These are phyloP conservation scores for Chrysomallon squamiferum DNA, from an alignment of 1,140 invertebrate genomes.

Conservation along the genomic window DNA sequence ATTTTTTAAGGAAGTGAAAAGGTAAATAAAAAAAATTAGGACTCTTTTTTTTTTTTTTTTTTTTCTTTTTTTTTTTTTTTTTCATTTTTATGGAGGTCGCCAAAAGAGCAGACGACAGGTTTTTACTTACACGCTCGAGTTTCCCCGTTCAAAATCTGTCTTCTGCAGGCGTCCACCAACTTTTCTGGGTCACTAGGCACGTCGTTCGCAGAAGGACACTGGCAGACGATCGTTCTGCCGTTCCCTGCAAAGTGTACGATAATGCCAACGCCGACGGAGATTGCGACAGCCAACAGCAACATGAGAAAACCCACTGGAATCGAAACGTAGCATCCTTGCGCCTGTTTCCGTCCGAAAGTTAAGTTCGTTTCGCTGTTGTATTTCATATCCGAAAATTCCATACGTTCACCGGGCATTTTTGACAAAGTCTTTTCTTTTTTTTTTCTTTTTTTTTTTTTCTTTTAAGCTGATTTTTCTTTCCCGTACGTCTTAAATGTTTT, in stretches of 20 bases:
- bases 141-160: background rate
- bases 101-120: too few species aligned
- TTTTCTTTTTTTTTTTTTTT: too few species aligned
- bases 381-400: slow-evolving; percentile 20
- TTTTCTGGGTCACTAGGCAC: background rate
- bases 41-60: too few species aligned
- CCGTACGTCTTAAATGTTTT: background rate
- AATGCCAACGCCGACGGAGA: slow-evolving; percentile 29
- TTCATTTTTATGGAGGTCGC: too few species aligned
- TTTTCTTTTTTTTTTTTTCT: slow-evolving; percentile 1
- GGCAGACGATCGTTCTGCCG: slow-evolving; percentile 16
- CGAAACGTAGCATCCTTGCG: slow-evolving; percentile 24
- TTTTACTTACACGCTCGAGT: background rate
- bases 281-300: slow-evolving; percentile 25
- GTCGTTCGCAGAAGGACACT: background rate
- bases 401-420: slow-evolving; percentile 6
- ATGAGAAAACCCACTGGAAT: slow-evolving; percentile 33
- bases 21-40: too few species aligned
- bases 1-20: too few species aligned
- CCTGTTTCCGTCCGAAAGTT: slow-evolving; percentile 6
- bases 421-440: background rate
- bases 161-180: background rate
- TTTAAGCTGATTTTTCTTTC: background rate
- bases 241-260: slow-evolving; percentile 38
- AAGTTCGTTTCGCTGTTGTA: slow-evolving; percentile 19